Evolutionary conservation across 2,797 vertebrate species (phyloP).

Genomic region (Sarcoramphus papa): DNA sequence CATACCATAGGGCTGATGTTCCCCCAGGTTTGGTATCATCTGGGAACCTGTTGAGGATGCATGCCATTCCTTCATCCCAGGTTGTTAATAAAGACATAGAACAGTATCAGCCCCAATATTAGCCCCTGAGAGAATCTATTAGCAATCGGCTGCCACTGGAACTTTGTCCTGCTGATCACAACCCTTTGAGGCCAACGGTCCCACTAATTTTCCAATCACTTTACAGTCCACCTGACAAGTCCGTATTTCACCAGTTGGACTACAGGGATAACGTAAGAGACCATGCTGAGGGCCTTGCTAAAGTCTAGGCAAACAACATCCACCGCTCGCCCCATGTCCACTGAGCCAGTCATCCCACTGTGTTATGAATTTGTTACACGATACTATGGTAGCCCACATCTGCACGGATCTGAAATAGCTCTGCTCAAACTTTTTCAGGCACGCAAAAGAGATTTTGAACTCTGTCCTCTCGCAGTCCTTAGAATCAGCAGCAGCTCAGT

Average conservation of each 20-base stretch:
- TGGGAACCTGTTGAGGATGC: background rate
- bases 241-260: accelerated
- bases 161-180: background rate
- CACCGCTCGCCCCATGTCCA: accelerated
- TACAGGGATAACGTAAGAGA: background rate
- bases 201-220: background rate
- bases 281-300: background rate
- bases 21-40: background rate
- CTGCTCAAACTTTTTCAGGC: background rate
- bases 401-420: background rate
- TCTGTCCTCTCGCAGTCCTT: background rate
- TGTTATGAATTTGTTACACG: accelerated
- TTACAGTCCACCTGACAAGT: background rate
- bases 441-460: background rate
- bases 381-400: background rate
- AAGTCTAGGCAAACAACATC: background rate
- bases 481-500: background rate
- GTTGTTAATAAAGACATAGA: background rate
- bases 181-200: background rate
- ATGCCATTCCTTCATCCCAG: background rate
- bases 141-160: background rate
- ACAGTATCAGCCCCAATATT: background rate
- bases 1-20: background rate
- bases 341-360: background rate
- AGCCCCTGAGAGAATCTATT: background rate